Conservation (phyloP, 1,140 invertebrate species). For the Amphibalanus amphitrite region DNA sequence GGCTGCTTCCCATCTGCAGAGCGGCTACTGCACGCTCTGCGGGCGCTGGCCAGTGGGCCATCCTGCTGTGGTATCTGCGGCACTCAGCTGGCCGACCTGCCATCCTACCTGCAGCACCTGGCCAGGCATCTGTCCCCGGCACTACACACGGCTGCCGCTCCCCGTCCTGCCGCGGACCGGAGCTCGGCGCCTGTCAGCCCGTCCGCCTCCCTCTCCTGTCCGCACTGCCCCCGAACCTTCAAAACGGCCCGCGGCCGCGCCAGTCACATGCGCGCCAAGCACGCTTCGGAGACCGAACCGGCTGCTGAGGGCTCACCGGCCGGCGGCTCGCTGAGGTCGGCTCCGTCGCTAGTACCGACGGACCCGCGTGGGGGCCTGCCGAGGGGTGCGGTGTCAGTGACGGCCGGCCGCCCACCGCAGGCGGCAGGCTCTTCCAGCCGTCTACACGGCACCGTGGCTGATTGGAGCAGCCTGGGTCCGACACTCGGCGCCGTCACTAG, state of each 20-base stretch:
- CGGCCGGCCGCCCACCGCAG: no score
- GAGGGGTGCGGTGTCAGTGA: no score
- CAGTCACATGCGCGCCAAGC: neutral
- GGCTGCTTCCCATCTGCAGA: neutral
- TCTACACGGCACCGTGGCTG: no score
- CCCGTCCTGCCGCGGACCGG: no score
- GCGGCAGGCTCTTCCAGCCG: no score
- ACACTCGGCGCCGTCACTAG: no score
- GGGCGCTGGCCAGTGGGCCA: neutral
- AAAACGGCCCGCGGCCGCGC: neutral
- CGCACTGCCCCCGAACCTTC: neutral
- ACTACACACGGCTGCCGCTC: neutral
- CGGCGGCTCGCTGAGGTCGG: neutral
- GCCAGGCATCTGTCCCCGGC: neutral
- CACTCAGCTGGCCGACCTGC: neutral
- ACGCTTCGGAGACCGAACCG: neutral
- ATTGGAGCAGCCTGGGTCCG: no score
- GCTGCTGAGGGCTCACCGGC: no score
- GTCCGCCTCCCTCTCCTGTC: neutral
- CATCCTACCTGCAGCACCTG: neutral
- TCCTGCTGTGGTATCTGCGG: neutral
- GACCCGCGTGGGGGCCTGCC: no score
- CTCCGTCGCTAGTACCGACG: neutral
- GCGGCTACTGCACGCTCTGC: neutral
- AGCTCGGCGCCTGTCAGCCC: no score